phyloP scores from a whole-genome alignment of 2,888 invertebrate genomes.

The Yponomeuta plumbellus region DNA sequence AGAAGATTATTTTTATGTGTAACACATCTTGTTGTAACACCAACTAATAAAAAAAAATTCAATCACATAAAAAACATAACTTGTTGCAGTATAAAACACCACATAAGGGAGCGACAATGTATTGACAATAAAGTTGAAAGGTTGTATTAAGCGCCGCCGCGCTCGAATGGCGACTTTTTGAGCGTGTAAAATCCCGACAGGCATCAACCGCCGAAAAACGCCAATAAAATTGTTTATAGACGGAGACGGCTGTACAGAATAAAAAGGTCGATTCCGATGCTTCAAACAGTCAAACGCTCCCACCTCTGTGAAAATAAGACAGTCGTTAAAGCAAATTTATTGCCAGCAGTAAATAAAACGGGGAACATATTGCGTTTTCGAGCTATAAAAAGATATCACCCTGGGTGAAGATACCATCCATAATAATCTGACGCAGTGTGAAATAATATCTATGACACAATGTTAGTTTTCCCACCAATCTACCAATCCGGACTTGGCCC shows the following conservation, averaged over 20 bases:
- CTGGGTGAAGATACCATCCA: background rate
- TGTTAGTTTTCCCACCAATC: background rate
- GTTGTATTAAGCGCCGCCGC: background rate
- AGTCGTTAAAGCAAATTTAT: constrained; percentile 69
- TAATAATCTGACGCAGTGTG: background rate
- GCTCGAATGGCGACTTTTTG: constrained; percentile 1
- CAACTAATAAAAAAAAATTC: no score
- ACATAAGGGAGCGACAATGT: background rate
- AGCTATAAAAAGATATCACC: constrained; percentile 42
- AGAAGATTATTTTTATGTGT: no score
- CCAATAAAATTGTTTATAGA: constrained; percentile 62
- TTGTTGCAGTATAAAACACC: no score
- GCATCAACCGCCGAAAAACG: constrained; percentile 33
- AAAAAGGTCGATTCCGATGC: constrained; percentile 49
- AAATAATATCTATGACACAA: background rate
- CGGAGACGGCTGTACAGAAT: constrained; percentile 37
- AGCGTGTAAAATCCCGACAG: constrained; percentile 20
- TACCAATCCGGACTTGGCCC: no score
- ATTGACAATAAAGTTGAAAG: background rate
- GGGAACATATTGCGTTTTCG: constrained; percentile 57
- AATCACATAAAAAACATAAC: background rate
- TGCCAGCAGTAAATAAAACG: constrained; percentile 60
- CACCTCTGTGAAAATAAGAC: constrained; percentile 58
- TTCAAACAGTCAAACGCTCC: constrained; percentile 19
- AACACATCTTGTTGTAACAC: no score